These are phyloP conservation scores for Listrodromus nycthemerus DNA, from an alignment of 2,888 invertebrate species.

Conservation along the genomic window DNA sequence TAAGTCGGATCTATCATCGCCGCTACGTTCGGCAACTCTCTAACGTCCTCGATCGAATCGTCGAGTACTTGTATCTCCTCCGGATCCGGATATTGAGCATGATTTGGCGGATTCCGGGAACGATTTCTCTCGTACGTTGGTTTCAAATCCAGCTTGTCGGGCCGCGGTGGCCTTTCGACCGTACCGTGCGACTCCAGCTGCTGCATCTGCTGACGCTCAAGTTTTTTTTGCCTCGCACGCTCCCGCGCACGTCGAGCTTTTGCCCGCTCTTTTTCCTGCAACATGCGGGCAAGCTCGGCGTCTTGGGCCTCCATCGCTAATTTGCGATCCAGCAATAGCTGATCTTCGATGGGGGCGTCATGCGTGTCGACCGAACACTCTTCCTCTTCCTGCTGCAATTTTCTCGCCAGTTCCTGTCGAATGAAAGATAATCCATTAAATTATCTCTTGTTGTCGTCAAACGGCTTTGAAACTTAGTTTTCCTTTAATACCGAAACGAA, in stretches of 20 bases:
- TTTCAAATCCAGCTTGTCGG: constrained; percentile 81
- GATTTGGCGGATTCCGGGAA: constrained; percentile 59
- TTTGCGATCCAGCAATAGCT: constrained; percentile 86
- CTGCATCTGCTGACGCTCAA: constrained; percentile 86
- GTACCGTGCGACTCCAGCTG: constrained; percentile 81
- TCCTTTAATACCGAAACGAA: background rate
- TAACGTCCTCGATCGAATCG: constrained; percentile 75
- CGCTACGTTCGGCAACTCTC: constrained; percentile 86
- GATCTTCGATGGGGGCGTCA: constrained; percentile 81
- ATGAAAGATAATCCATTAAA: constrained; percentile 18
- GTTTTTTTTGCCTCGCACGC: constrained; percentile 85
- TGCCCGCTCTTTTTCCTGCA: constrained; percentile 91
- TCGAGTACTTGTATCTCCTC: constrained; percentile 83
- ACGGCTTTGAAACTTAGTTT: background rate
- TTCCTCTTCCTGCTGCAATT: constrained; percentile 91
- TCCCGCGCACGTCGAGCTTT: constrained; percentile 90
- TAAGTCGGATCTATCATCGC: constrained; percentile 90
- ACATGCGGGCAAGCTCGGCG: constrained; percentile 90
- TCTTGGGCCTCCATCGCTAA: constrained; percentile 93
- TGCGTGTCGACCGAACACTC: constrained; percentile 86
- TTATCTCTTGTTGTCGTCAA: background rate
- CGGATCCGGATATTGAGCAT: constrained; percentile 79
- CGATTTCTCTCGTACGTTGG: constrained; percentile 68
- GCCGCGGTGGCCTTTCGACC: constrained; percentile 79
- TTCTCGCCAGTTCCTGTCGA: constrained; percentile 89